Conservation (phyloP, 2,888 invertebrate species). For the Agrochola macilenta region DNA sequence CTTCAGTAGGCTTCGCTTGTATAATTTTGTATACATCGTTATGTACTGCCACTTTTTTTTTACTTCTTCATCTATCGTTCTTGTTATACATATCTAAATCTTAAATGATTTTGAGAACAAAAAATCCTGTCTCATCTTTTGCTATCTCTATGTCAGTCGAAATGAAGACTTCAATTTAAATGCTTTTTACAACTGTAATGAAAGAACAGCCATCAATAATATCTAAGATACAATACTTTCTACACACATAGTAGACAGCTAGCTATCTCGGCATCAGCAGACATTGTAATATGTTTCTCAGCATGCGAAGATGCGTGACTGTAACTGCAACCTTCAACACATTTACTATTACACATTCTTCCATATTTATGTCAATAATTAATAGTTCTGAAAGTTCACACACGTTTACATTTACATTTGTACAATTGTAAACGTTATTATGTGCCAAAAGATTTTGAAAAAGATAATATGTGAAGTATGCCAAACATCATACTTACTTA, state of each 20-base stretch:
- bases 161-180: constrained; percentile 5
- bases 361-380: constrained; percentile 21
- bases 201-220: constrained; percentile 50
- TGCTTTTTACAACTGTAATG: constrained; percentile 18
- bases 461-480: too few relatives aligned
- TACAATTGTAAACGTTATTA: neutral
- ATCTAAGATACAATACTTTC: constrained; percentile 57
- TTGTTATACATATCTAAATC: neutral
- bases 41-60: neutral
- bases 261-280: constrained; percentile 51
- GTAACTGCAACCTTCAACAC: constrained; percentile 37
- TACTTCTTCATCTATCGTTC: neutral
- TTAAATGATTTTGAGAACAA: neutral
- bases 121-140: neutral
- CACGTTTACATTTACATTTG: neutral
- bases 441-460: neutral
- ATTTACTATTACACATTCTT: constrained; percentile 33
- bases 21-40: neutral
- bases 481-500: too few relatives aligned
- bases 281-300: constrained; percentile 59
- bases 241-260: constrained; percentile 49
- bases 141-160: constrained; percentile 12
- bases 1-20: constrained; percentile 35
- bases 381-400: constrained; percentile 21
- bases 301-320: constrained; percentile 58